Evolutionary conservation across 2,797 vertebrate species (phyloP), one percentile per base, ranked within the genome.

Genomic region (Cyprinella venusta): DNA sequence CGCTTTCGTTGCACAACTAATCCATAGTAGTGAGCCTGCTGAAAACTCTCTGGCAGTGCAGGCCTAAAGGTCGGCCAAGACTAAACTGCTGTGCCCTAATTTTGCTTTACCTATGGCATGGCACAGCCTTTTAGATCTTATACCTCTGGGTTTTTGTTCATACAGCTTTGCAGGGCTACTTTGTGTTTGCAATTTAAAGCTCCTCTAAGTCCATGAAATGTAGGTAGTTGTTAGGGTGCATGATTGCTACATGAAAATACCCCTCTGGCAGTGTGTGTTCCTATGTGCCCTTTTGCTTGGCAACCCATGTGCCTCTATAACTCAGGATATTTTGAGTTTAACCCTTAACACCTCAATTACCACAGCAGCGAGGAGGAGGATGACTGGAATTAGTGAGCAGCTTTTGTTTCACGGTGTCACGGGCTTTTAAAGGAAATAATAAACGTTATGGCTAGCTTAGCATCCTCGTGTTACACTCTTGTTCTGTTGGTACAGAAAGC

Each of bases 11-110:
- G 24, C 81, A 65, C 42, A 40, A 30, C 68, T 94, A 92, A 94
- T 94, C 91, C 91, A 83, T 61, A 70, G 90, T 92, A 92, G 93
- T 89, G 89, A 91, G 87, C 87, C 91, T 88, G 91, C 72, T 94
- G 93, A 93, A 94, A 93, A 90, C 91, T 85, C 85, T 84, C 86
- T 91, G 89, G 83, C 92, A 89, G 87, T 86, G 56, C 72, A 26
- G 50, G 69, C 84, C 80, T 50, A 30, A 8, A 87, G 79, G 26
- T 30, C 56, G 6, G 19, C 52, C 52, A 8, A 9, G 24, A 61
- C 24, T 61, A 87, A n/a, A 79, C 38, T 79, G 88, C 87, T n/a
- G 65, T 16, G 61, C 26, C 86, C 80, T 56, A 70, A 75, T 81
- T 40, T 72, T 69, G 8, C 21, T 19, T 2, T 15, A 50, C 63